phyloP scores from a whole-genome alignment of 2,888 invertebrate genomes.

The Trichacis sp. region DNA sequence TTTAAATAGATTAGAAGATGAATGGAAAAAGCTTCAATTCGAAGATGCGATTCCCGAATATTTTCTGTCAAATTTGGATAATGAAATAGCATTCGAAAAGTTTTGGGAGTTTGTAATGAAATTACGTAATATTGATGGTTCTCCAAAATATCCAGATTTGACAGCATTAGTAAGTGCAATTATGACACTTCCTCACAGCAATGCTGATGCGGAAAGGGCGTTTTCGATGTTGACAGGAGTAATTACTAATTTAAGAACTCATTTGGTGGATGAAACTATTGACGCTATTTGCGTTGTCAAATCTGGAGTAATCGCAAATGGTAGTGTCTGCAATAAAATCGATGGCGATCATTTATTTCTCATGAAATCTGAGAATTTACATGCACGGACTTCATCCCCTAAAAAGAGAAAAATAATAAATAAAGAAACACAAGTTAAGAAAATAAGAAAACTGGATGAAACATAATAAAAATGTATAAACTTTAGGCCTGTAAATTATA shows the following conservation, averaged over 20 bases:
- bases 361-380: not conserved
- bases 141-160: not conserved
- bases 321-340: not conserved
- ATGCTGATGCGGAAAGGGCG: too few species aligned
- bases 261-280: not conserved
- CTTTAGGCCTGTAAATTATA: too few species aligned
- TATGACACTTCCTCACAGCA: too few species aligned
- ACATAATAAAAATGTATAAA: too few species aligned
- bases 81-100: not conserved
- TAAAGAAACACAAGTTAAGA: too few species aligned
- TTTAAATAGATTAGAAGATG: too few species aligned
- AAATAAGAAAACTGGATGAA: too few species aligned
- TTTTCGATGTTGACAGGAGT: too few species aligned
- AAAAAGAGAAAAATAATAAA: too few species aligned
- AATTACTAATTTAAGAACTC: not conserved
- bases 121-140: not conserved
- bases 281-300: not conserved
- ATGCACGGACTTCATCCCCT: not conserved
- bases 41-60: not conserved
- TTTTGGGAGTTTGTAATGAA: not conserved
- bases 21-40: not conserved
- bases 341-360: constrained; percentile 1
- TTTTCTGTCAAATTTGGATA: not conserved
- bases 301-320: not conserved
- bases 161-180: not conserved